Evolutionary conservation across 2,113 vertebrate genomes (phyloP).

Genomic region (Heptranchias perlo): DNA sequence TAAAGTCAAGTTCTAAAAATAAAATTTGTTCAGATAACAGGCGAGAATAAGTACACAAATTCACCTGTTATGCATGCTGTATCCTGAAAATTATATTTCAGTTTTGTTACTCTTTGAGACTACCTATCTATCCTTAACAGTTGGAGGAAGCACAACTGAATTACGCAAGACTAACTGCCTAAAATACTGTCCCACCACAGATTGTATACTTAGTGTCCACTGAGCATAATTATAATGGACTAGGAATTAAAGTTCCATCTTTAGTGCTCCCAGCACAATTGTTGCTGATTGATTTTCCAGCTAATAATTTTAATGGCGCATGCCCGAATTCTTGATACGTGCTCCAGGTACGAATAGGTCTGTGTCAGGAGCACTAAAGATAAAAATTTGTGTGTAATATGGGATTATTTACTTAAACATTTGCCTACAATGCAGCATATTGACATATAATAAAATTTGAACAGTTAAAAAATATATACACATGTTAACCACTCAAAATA

Average conservation of each 20-base stretch:
- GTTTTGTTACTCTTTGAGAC: no score
- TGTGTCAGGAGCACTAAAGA: background rate
- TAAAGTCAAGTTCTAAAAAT: no score
- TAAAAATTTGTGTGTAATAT: background rate
- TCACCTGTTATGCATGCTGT: no score
- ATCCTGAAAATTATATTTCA: no score
- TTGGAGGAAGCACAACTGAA: no score
- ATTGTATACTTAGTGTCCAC: no score
- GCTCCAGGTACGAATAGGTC: background rate
- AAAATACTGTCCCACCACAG: no score
- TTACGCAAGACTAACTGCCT: no score
- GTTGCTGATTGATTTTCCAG: background rate
- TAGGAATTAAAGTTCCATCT: background rate
- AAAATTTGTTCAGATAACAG: no score
- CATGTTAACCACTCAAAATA: background rate
- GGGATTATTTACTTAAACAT: background rate
- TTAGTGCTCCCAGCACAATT: background rate
- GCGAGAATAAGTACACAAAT: no score
- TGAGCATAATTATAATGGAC: no score
- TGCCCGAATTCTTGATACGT: background rate
- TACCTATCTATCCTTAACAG: no score
- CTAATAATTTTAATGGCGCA: background rate
- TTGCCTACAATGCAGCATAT: background rate
- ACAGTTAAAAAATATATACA: background rate
- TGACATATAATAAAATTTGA: background rate